Evolutionary conservation across 2,113 vertebrate genomes (phyloP), one percentile per base, ranked within the genome.

Genomic region (Menidia beryllina): DNA sequence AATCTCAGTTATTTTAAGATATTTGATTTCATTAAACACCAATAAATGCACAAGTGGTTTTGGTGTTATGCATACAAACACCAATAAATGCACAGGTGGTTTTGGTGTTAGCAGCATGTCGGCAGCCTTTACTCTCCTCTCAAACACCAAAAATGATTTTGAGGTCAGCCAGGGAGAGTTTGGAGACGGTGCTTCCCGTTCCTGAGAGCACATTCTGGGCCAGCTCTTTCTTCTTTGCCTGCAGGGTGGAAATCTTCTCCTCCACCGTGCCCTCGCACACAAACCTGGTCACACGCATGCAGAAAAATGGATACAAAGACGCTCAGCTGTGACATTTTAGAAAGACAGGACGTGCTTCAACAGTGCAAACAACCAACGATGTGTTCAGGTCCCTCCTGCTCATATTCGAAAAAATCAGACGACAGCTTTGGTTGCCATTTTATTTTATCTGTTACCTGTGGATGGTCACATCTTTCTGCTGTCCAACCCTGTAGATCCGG

Each of bases 401-500:
- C 41, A 43, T 1, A 15, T 43, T 15, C 41, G 0, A 43, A 4
- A 12, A 43, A 43, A 43, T 43, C 41, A 17, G 41, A 43, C 19
- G 4, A 8, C 30, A 30, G 5, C 3, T 41, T 41, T 41, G 7
- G 10, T 34, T 5, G 30, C 10, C 30, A 8, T 34, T 5, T n/a
- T n/a, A n/a, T n/a, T 34, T 34, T 53, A 50, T 27, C 21, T 43
- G 67, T 92, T 76, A 98, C 98, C 92, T 95, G 92, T 99, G 98
- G 63, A 99, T 95, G 26, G 95, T 95, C 61, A 98, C 96, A n/a
- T 98, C 92, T 58, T 91, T 95, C 48, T 47, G 50, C 83, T 98
- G 97, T 62, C 98, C 98, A 0, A 99, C 95, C 68, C 98, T 93
- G 84, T 99, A 99, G 88, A 99, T 96, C 3, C 97, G 91, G 78